Evolutionary conservation across 2,113 vertebrate species (phyloP), one percentile per base, ranked within the genome.

Genomic region (Callaeas wilsoni): DNA sequence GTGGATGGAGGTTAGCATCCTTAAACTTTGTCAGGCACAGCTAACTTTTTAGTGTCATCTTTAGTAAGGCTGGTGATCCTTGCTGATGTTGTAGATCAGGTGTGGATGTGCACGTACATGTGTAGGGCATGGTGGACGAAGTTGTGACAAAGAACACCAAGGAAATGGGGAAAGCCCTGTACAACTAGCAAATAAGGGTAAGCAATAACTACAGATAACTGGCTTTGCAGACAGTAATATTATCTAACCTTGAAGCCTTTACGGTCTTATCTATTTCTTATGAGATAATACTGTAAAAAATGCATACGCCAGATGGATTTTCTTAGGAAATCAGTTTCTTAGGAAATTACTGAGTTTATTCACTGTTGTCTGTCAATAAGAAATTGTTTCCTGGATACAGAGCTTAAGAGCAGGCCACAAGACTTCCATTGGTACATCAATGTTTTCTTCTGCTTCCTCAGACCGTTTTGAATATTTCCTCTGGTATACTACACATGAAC

Each of bases 91-190:
- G 27, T 21, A 35, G 30, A 25, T 2, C 4, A 82, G 44, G 50
- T 75, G 46, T 39, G 37, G 32, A 32, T 59, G 20, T 42, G 52
- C 26, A 63, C 1, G 1, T 30, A 4, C 9, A 20, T 4, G 19
- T n/a, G 59, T 2, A 0, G n/a, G 41, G 42, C 26, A 29, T 7
- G 30, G 64, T 69, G 37, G 27, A 69, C 0, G 0, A 41, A 20
- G 26, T 0, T 5, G 8, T 41, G n/a, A 89, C 62, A 85, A 37
- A 73, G 32, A 90, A 56, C 49, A 83, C 11, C 15, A 16, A n/a
- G 13, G 20, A 50, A 92, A 49, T 0, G 1, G 7, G 30, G 35
- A 73, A 90, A 73, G 47, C 23, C 14, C 35, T 4, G 10, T 23
- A 62, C 1, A 5, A 5, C 30, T 42, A 55, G 37, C 33, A 96